Percentiles rank a stretch among this genome's conserved stretches.
phyloP scores from a whole-genome alignment of 2,888 invertebrate genomes.

The Drosophila robusta region DNA sequence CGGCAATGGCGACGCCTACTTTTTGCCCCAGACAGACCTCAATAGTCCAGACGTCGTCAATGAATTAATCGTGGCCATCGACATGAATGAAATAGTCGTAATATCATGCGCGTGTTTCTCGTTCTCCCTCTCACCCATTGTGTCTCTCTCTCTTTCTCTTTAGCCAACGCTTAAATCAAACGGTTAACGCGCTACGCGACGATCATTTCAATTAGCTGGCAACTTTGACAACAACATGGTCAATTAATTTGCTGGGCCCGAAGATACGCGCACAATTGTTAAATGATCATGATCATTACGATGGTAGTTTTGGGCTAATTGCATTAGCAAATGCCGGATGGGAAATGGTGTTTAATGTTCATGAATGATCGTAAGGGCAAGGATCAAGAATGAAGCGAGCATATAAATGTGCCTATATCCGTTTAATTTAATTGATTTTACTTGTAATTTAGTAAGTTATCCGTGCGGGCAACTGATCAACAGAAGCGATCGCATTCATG shows the following conservation, averaged over 20 bases:
- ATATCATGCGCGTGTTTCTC: slow-evolving; percentile 33
- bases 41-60: slow-evolving; percentile 38
- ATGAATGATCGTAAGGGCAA: background rate
- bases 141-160: background rate
- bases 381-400: background rate
- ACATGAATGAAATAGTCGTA: slow-evolving; percentile 69
- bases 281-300: slow-evolving; percentile 1
- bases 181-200: slow-evolving; percentile 70
- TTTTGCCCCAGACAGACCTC: slow-evolving; percentile 67
- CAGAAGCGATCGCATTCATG: no score
- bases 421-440: no score
- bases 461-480: no score
- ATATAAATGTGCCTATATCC: background rate
- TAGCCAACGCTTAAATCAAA: slow-evolving; percentile 54
- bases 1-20: slow-evolving; percentile 66
- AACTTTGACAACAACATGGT: slow-evolving; percentile 12
- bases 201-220: slow-evolving; percentile 71
- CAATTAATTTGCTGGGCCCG: slow-evolving; percentile 52
- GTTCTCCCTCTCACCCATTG: slow-evolving; percentile 4
- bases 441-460: no score
- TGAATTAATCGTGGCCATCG: slow-evolving; percentile 37
- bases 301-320: slow-evolving; percentile 10
- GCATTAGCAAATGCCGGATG: slow-evolving; percentile 21
- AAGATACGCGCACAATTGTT: slow-evolving; percentile 6
- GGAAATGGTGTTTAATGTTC: slow-evolving; percentile 3